phyloP scores from a whole-genome alignment of 2,797 vertebrate species.

The Anomalospiza imberbis region DNA sequence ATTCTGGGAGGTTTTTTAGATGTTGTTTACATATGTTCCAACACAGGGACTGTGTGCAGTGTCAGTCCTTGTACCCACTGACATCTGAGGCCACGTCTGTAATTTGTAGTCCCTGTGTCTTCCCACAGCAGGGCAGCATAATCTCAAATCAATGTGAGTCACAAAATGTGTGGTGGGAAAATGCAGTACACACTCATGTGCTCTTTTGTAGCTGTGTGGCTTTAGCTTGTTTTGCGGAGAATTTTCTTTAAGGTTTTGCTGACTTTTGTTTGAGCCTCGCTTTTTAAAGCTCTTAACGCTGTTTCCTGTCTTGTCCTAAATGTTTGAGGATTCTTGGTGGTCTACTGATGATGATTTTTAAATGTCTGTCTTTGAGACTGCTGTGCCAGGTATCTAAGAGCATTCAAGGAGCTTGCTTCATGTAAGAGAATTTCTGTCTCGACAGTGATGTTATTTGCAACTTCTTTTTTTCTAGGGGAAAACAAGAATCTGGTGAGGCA shows the following conservation, averaged over 20 bases:
- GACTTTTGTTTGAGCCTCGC: neutral
- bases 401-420: neutral
- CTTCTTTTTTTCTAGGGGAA: neutral
- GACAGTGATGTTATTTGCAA: neutral
- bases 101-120: neutral
- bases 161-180: neutral
- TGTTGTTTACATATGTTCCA: neutral
- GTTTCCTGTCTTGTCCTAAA: neutral
- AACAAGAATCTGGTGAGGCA: neutral
- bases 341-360: neutral
- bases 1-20: neutral
- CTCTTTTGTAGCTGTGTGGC: neutral
- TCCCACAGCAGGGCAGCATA: neutral
- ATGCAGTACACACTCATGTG: neutral
- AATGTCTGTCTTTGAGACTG: neutral
- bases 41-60: accelerated
- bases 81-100: neutral
- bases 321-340: neutral
- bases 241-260: neutral
- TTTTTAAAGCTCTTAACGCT: neutral
- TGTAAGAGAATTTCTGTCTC: neutral
- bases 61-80: neutral
- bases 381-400: neutral
- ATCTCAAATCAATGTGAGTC: neutral
- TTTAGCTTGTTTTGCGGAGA: neutral